A percentile compares a stretch with the other conserved stretches of the same genome.
phyloP scores from a whole-genome alignment of 2,113 vertebrate species.

The Illadopsis cleaveri region DNA sequence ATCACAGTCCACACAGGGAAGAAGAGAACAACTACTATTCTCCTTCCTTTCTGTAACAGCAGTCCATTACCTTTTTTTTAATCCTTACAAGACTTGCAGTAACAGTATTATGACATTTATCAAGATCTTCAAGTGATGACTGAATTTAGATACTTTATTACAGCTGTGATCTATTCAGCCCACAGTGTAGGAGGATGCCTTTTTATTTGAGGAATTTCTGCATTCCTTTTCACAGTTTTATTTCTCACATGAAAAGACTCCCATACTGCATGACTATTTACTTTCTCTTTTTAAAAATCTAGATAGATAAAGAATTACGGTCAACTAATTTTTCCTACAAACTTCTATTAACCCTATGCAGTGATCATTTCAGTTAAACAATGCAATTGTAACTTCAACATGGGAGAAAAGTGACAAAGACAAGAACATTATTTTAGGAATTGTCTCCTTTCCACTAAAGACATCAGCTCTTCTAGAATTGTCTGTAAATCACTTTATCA shows the following conservation, averaged over 20 bases:
- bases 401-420: not conserved
- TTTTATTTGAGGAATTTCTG: not conserved
- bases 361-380: not conserved
- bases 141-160: not conserved
- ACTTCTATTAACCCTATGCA: not conserved
- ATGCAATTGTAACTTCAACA: not conserved
- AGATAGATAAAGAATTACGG: not conserved
- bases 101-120: not conserved
- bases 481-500: not conserved
- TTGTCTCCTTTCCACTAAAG: not conserved
- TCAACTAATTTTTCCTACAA: not conserved
- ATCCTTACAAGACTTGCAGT: not conserved
- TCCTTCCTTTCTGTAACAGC: not conserved
- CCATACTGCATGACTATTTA: not conserved
- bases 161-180: not conserved
- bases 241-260: not conserved
- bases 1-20: not conserved
- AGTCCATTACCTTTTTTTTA: not conserved
- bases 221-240: not conserved
- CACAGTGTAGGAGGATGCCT: not conserved
- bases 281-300: not conserved
- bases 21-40: not conserved
- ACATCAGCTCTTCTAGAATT: not conserved
- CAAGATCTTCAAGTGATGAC: not conserved
- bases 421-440: not conserved